phyloP scores from a whole-genome alignment of 2,797 vertebrate species.

The Cottoperca gobio region DNA sequence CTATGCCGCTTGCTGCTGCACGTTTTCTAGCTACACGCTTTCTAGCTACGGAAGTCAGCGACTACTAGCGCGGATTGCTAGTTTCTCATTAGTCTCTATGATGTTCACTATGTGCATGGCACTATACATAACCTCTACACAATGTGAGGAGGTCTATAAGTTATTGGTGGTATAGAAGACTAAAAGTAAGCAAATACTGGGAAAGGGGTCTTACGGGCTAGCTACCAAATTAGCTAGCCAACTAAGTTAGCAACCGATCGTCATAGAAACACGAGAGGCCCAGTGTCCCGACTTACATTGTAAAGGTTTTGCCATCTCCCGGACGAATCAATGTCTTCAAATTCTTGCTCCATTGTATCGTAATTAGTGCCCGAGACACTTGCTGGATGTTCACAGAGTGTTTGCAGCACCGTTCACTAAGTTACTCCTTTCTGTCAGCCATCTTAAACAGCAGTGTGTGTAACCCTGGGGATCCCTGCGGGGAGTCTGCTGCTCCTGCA shows the following conservation, averaged over 20 bases:
- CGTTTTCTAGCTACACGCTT: constrained; percentile 51
- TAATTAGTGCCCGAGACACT: constrained; percentile 30
- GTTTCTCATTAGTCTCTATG: constrained; percentile 7
- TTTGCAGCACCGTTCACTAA: constrained; percentile 46
- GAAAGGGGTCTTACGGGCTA: constrained; percentile 3
- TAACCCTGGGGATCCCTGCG: constrained; percentile 69
- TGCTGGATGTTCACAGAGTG: constrained; percentile 26
- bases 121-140: neutral
- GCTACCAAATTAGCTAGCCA: constrained; percentile 59
- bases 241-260: constrained; percentile 70
- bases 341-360: constrained; percentile 86
- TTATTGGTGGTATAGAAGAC: neutral
- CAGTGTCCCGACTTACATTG: constrained; percentile 81
- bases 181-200: neutral
- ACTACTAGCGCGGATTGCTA: constrained; percentile 23
- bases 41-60: constrained; percentile 77
- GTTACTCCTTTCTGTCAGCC: constrained; percentile 72
- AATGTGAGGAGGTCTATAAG: accelerated
- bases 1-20: constrained; percentile 54
- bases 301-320: constrained; percentile 93
- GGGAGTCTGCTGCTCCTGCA: constrained; percentile 66
- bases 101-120: neutral
- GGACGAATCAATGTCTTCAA: constrained; percentile 88
- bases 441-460: constrained; percentile 64
- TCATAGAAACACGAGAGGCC: constrained; percentile 79